A percentile compares a stretch with the other conserved stretches of the same genome.
Evolutionary conservation across 2,888 invertebrate species (phyloP).

Genomic region (Tanytarsus gracilentus): DNA sequence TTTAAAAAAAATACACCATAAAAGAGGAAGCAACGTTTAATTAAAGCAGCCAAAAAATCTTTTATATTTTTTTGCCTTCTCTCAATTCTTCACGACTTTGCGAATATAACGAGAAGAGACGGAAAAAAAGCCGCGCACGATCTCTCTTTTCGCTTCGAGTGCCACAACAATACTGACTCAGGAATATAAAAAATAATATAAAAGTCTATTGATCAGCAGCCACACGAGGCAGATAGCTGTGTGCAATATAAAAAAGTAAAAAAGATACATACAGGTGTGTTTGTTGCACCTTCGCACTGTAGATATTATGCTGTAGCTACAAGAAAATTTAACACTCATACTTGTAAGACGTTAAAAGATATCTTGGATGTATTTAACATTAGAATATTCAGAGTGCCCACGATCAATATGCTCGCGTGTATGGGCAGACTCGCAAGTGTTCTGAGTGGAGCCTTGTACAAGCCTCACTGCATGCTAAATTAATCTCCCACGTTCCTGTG

Average conservation of each 20-base stretch:
- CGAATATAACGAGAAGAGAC: neutral
- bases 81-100: neutral
- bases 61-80: neutral
- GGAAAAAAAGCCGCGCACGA: neutral
- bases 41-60: neutral
- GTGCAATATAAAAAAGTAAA: slow-evolving; percentile 8
- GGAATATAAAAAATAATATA: neutral
- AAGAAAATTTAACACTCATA: neutral
- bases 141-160: slow-evolving; percentile 8
- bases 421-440: neutral
- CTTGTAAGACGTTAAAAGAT: neutral
- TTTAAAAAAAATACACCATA: neutral
- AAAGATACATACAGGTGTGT: neutral
- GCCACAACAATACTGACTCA: slow-evolving; percentile 10
- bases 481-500: neutral
- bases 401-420: slow-evolving; percentile 2
- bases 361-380: neutral
- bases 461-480: too few relatives aligned
- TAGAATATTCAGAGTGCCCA: neutral
- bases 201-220: neutral
- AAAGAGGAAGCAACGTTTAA: slow-evolving; percentile 8
- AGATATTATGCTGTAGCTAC: neutral
- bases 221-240: neutral
- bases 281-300: neutral
- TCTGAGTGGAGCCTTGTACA: too few relatives aligned